Percentiles rank a stretch among this genome's conserved stretches.
phyloP scores from a whole-genome alignment of 2,797 vertebrate genomes.

The Pyrocephalus nanus region DNA sequence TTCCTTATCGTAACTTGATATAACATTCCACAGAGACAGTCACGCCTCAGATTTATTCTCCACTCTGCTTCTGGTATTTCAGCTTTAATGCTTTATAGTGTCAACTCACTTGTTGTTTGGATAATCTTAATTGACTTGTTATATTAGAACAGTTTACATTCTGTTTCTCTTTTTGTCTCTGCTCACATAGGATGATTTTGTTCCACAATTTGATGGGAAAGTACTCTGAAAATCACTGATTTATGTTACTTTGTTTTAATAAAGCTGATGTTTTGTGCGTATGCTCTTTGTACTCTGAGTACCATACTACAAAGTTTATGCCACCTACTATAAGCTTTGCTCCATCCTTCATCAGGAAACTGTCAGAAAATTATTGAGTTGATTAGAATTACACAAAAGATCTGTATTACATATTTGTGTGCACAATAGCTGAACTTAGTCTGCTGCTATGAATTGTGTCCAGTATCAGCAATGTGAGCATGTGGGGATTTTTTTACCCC shows the following conservation, averaged over 20 bases:
- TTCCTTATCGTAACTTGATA: slow-evolving; percentile 57
- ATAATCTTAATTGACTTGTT: slow-evolving; percentile 27
- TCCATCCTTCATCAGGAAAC: neutral
- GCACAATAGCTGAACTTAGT: neutral
- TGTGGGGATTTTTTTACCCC: neutral
- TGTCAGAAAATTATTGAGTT: neutral
- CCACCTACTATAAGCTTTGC: neutral
- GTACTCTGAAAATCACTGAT: neutral
- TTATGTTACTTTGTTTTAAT: neutral
- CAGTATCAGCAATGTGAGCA: neutral
- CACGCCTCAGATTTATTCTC: slow-evolving; percentile 10
- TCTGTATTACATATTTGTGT: neutral
- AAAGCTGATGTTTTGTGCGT: neutral
- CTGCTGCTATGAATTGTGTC: neutral
- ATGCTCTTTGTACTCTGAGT: neutral
- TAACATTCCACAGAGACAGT: slow-evolving; percentile 25
- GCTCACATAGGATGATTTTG: neutral
- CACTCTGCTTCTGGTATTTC: slow-evolving; percentile 25
- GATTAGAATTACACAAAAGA: neutral
- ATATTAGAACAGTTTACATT: neutral
- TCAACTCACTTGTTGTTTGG: slow-evolving; percentile 1
- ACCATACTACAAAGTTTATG: neutral
- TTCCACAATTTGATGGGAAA: neutral
- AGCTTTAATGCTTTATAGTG: slow-evolving; percentile 6
- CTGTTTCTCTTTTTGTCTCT: neutral